Evolutionary conservation across 2,797 vertebrate species (phyloP), one percentile per base, ranked within the genome.

Genomic region (Protonibea diacanthus): DNA sequence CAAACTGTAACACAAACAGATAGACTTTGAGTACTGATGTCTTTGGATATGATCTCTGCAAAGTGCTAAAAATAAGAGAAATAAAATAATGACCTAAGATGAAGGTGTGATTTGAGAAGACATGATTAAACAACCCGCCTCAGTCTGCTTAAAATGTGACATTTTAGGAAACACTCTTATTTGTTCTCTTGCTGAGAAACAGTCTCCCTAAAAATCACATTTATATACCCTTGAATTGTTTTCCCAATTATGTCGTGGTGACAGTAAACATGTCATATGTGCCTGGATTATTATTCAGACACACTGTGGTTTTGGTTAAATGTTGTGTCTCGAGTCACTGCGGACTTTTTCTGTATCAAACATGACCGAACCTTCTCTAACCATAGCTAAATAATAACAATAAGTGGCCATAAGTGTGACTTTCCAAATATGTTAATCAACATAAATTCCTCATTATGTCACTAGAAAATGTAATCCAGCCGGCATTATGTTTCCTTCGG

Each of bases 1-100:
- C 59, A 81, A 82, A 75, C 23, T 81, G 59, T 29, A 82, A 72
- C 48, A 76, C 49, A 88, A 88, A 89, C 75, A 80, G 70, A 82
- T 27, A 63, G 18, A 59, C 42, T 42, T 40, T 14, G 12, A 78
- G 73, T n/a, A 21, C 21, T 15, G 25, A 57, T 53, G 47, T 23
- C 45, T 65, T 45, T 21, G 1, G 20, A 38, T 59, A 33, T 7
- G 67, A 44, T 57, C 9, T 45, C 21, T 18, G 33, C 20, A 63
- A 69, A 38, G 38, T 57, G 20, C 1, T 65, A 11, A 42, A 13
- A 62, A 55, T 44, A n/a, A 71, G 47, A 51, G 2, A 38, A 58
- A 62, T 68, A 38, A 52, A 79, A 59, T 40, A 64, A 52, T 45
- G 5, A 69, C 14, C 3, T 18, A 55, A 49, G 10, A 63, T 29